Conservation (phyloP, 2,797 vertebrate species). For the Galaxias olidus region DNA sequence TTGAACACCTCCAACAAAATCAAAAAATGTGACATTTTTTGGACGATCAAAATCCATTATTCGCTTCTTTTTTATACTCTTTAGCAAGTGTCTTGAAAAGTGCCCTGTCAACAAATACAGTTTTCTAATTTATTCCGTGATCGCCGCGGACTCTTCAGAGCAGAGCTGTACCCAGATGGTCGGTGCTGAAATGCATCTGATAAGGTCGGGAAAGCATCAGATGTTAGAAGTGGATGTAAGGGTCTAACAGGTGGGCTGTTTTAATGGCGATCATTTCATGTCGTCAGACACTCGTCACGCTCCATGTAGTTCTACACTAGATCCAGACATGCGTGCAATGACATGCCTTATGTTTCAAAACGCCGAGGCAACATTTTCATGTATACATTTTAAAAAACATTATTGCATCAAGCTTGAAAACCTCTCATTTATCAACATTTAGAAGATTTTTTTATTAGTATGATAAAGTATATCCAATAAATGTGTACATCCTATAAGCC, state of each 20-base stretch:
- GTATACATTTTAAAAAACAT: not conserved
- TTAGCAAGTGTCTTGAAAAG: slow-evolving; percentile 4
- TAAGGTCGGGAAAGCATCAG: slow-evolving; percentile 34
- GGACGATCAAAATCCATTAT: slow-evolving; percentile 57
- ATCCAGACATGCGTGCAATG: slow-evolving; percentile 18
- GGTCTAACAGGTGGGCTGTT: slow-evolving; percentile 61
- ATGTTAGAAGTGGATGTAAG: slow-evolving; percentile 38
- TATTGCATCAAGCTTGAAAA: too few relatives aligned
- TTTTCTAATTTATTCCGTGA: too few relatives aligned
- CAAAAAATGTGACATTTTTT: slow-evolving; percentile 66
- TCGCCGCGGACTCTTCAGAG: too few relatives aligned
- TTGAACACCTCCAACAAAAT: slow-evolving; percentile 71
- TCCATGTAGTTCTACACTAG: slow-evolving; percentile 49
- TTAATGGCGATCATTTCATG: slow-evolving; percentile 69
- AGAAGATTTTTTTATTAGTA: too few relatives aligned
- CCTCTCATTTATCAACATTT: too few relatives aligned
- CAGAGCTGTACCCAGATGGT: slow-evolving; percentile 45
- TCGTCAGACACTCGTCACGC: slow-evolving; percentile 66
- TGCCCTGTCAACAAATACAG: not conserved
- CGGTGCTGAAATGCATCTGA: slow-evolving; percentile 48
- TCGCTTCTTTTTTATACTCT: not conserved
- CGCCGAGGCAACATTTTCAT: not conserved
- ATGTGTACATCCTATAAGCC: too few relatives aligned
- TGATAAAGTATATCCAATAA: too few relatives aligned
- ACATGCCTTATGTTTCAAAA: too few relatives aligned